Evolutionary conservation across 2,888 invertebrate species (phyloP).

Genomic region (Cyclophora punctaria): DNA sequence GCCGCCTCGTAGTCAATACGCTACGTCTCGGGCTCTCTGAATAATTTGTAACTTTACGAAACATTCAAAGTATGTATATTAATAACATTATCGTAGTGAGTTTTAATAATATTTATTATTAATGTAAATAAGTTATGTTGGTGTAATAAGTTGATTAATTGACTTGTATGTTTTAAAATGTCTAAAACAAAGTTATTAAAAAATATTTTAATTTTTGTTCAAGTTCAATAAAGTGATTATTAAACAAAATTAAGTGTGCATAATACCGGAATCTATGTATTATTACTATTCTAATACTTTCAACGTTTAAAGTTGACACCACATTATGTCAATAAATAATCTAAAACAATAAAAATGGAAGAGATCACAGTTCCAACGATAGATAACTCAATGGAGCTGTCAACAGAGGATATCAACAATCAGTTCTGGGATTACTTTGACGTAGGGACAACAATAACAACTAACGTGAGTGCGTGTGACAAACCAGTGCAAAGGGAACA

Average conservation of each 20-base stretch:
- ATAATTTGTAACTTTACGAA: too few species aligned
- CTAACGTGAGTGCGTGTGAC: conserved; percentile 13
- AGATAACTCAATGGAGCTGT: conserved; percentile 7
- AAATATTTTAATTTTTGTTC: too few species aligned
- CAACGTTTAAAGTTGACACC: conserved; percentile 13
- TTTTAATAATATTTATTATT: too few species aligned
- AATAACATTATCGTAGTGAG: too few species aligned
- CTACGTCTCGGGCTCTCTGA: conserved; percentile 1
- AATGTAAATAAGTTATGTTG: too few species aligned
- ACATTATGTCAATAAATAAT: neutral
- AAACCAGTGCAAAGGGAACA: conserved; percentile 37
- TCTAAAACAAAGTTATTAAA: too few species aligned
- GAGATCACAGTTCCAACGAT: neutral
- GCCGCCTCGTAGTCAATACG: conserved; percentile 18
- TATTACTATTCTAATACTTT: neutral
- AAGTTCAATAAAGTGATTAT: too few species aligned
- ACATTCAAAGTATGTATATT: too few species aligned
- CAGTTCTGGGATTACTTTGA: conserved; percentile 62
- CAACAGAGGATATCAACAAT: conserved; percentile 34
- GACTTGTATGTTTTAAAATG: too few species aligned
- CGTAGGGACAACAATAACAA: conserved; percentile 15
- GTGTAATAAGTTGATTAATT: too few species aligned
- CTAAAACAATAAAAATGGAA: neutral
- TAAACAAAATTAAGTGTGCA: too few species aligned
- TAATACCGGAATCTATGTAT: neutral